Evolutionary conservation across 1,140 invertebrate genomes (phyloP).

Genomic region (Chrysoperla carnea): DNA sequence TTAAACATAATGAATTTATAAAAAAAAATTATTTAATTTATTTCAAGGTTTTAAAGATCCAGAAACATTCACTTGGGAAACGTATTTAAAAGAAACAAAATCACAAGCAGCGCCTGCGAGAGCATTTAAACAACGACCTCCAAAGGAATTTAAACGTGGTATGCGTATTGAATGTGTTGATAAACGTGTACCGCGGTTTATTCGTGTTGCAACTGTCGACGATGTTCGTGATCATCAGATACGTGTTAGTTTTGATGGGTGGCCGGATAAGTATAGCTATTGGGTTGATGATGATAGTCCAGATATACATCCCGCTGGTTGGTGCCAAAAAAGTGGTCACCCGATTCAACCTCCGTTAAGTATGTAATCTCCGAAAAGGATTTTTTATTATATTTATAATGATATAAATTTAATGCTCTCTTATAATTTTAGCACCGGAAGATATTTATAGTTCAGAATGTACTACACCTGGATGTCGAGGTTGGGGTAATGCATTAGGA

Average conservation of each 20-base stretch:
- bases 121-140: slow-evolving; percentile 62
- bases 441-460: slow-evolving; percentile 43
- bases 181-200: slow-evolving; percentile 59
- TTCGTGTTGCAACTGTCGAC: slow-evolving; percentile 70
- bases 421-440: slow-evolving; percentile 29
- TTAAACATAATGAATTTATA: no score
- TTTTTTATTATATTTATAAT: slow-evolving; percentile 5
- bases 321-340: slow-evolving; percentile 77
- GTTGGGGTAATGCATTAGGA: slow-evolving; percentile 59
- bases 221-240: slow-evolving; percentile 61
- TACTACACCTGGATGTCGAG: slow-evolving; percentile 57
- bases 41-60: slow-evolving; percentile 48
- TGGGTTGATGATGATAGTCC: slow-evolving; percentile 83
- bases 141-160: slow-evolving; percentile 64
- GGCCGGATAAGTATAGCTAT: slow-evolving; percentile 69
- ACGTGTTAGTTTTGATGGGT: slow-evolving; percentile 81
- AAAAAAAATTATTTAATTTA: not conserved
- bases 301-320: slow-evolving; percentile 81
- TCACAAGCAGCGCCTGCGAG: slow-evolving; percentile 58
- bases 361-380: slow-evolving; percentile 21
- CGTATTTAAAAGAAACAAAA: slow-evolving; percentile 62
- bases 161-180: slow-evolving; percentile 89
- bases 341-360: slow-evolving; percentile 66
- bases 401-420: not conserved
- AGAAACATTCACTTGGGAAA: slow-evolving; percentile 66